Evolutionary conservation across 2,888 invertebrate species (phyloP), one percentile per base, ranked within the genome.

Genomic region (Lycaena phlaeas): DNA sequence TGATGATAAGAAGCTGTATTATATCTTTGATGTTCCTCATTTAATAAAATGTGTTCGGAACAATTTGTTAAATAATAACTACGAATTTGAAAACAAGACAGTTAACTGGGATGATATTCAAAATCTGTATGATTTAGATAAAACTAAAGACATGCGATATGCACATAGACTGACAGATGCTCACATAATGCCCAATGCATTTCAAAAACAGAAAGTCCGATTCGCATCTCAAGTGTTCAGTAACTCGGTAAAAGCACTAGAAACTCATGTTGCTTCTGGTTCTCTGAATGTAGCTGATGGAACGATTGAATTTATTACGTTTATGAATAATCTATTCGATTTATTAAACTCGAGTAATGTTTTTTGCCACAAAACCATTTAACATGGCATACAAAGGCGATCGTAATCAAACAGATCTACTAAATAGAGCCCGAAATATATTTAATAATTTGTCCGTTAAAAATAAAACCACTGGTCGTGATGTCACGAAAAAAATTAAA

Each of bases 81-180:
- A 17, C 17, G 3, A 15, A 7, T 15, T 31, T 31, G 2, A 31
- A 31, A 17, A 17, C 10, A 31, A 31, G 17, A 17, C 17, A 17
- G 31, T 17, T 7, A 31, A 15, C 2, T 31, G 31, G 17, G 31
- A 31, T 31, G 31, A 31, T 10, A 31, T 31, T 17, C 7, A 14
- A 31, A 17, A 14, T 31, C 2, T 31, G 15, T 17, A 31, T 31
- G 10, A 31, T n/a, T 17, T 3, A 17, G 31, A 31, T 9, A 31
- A 31, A 26, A 38, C 11, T 29, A 38, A 10, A 31, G 37, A 36
- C 46, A 42, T 42, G 29, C 22, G 45, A 42, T 41, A 41, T 43
- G 29, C 10, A 28, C 15, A 14, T 2, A 29, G 14, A 12, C 29
- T 29, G 1, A 29, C 2, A 29, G 29, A 29, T 29, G 29, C 11